Evolutionary conservation across 1,140 invertebrate species (phyloP).

Genomic region (Drosophila elegans): DNA sequence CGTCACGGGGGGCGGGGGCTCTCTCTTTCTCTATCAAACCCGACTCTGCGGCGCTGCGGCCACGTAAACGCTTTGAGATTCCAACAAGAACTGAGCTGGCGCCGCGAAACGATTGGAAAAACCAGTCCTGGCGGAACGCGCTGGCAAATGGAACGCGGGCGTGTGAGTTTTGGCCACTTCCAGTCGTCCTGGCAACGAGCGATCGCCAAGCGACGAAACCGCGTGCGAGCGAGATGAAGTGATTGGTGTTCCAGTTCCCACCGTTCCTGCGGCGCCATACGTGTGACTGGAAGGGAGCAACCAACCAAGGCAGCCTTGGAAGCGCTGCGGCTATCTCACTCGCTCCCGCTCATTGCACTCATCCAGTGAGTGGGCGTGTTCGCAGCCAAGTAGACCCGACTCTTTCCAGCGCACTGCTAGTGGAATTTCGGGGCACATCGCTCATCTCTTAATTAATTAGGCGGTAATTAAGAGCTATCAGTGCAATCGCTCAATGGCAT

Average conservation of each 20-base stretch:
- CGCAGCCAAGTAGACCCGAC: constrained; percentile 38
- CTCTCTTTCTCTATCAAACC: constrained; percentile 22
- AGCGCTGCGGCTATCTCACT: constrained; percentile 43
- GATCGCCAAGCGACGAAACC: constrained; percentile 47
- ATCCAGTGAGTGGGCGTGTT: constrained; percentile 59
- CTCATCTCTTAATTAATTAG: constrained; percentile 74
- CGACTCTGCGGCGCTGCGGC: constrained; percentile 49
- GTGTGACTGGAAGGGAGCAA: constrained; percentile 58
- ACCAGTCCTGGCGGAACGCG: constrained; percentile 75
- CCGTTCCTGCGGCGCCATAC: constrained; percentile 32
- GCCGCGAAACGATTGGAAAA: constrained; percentile 64
- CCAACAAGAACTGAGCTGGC: constrained; percentile 83
- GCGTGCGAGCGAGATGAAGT: constrained; percentile 25
- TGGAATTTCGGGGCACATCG: constrained; percentile 21
- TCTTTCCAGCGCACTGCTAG: constrained; percentile 34
- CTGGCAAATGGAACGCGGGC: constrained; percentile 42
- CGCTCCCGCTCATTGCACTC: constrained; percentile 30
- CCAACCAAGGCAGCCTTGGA: constrained; percentile 60
- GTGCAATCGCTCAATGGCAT: constrained; percentile 54
- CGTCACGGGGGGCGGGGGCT: neutral
- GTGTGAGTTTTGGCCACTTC: constrained; percentile 48
- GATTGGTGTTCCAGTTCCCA: constrained; percentile 41
- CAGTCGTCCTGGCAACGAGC: constrained; percentile 76
- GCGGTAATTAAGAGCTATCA: constrained; percentile 77
- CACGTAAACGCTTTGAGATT: constrained; percentile 80